A percentile compares a stretch with the other conserved stretches of the same genome.
Evolutionary conservation across 2,888 invertebrate species (phyloP).

Genomic region (Limenitis camilla): DNA sequence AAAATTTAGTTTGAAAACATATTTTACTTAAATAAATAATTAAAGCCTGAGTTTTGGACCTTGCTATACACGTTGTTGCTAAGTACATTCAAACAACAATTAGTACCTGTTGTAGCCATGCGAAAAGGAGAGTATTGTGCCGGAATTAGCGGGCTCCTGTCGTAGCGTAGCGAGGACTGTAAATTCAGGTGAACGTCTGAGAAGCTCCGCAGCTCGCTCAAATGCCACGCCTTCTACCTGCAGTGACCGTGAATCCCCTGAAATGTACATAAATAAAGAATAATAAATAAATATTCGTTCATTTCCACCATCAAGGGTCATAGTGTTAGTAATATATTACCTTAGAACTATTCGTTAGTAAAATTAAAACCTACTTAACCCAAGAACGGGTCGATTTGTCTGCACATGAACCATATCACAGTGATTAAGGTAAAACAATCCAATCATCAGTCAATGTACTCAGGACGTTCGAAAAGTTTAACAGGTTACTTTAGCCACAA

Average conservation of each 20-base stretch:
- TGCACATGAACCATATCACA: too few species aligned
- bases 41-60: conserved; percentile 2
- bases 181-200: conserved; percentile 84
- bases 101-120: conserved; percentile 83
- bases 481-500: too few species aligned
- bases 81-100: background rate
- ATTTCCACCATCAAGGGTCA: too few species aligned
- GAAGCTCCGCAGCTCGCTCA: conserved; percentile 79
- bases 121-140: conserved; percentile 87
- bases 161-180: conserved; percentile 84
- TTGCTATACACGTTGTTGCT: conserved; percentile 1
- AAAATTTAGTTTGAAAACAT: too few species aligned
- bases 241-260: conserved; percentile 83
- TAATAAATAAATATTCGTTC: background rate
- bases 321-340: background rate
- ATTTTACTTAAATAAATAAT: background rate
- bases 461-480: too few species aligned
- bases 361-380: too few species aligned
- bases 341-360: too few species aligned
- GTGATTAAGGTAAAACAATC: too few species aligned
- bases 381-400: too few species aligned
- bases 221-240: conserved; percentile 81
- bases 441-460: too few species aligned
- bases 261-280: background rate
- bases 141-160: conserved; percentile 87